Evolutionary conservation across 2,888 invertebrate genomes (phyloP).

Genomic region (Eupithecia pulchellata): DNA sequence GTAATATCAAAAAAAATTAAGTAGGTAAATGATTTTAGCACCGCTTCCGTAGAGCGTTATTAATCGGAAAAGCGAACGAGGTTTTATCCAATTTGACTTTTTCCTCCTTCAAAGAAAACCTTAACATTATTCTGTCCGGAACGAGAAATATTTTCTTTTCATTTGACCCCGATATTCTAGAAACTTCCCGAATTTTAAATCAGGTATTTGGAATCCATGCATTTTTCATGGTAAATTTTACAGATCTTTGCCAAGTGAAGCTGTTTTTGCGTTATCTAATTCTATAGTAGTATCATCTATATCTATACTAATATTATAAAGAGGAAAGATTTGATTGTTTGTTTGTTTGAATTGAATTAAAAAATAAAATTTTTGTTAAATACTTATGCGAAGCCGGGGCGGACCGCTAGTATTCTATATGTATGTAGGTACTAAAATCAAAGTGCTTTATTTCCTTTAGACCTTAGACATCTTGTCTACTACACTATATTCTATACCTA

Average conservation of each 20-base stretch:
- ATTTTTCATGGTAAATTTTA: conserved; percentile 2
- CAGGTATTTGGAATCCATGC: neutral
- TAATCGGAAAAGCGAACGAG: neutral
- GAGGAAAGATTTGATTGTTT: too few species aligned
- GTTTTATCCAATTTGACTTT: conserved; percentile 1
- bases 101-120: conserved; percentile 3
- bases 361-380: too few species aligned
- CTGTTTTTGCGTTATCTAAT: neutral
- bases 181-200: conserved; percentile 2
- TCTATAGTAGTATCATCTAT: neutral
- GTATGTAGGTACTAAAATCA: too few species aligned
- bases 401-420: too few species aligned
- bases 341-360: too few species aligned
- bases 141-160: neutral
- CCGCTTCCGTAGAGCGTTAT: neutral
- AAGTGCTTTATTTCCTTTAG: too few species aligned
- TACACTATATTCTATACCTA: too few species aligned
- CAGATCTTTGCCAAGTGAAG: neutral
- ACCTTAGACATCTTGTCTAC: too few species aligned
- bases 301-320: too few species aligned
- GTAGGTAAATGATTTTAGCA: too few species aligned
- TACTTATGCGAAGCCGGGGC: too few species aligned
- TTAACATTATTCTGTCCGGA: neutral
- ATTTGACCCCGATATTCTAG: conserved; percentile 4
- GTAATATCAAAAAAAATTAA: too few species aligned